Percentiles rank a stretch among this genome's conserved stretches.
Conservation (phyloP, 2,888 invertebrate genomes). For the Pherbina coryleti region DNA sequence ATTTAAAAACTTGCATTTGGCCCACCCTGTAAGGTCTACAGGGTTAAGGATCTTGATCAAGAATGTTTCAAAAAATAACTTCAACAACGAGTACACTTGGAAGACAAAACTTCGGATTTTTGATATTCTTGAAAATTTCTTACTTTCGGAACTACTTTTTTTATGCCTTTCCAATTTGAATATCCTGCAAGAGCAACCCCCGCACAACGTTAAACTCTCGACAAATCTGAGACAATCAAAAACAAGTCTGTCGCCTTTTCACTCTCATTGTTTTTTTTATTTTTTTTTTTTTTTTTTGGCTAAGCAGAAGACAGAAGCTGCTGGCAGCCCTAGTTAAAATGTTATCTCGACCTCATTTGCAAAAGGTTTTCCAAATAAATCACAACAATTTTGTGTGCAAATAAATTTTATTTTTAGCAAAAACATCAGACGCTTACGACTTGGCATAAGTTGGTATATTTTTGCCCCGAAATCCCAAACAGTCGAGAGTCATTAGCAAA, state of each 20-base stretch:
- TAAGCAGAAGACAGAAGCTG: conserved; percentile 28
- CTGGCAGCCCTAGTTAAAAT: conserved; percentile 49
- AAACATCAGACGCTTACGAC: not conserved
- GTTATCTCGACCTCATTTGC: conserved; percentile 42
- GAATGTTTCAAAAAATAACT: too few relatives aligned
- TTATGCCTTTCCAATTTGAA: too few relatives aligned
- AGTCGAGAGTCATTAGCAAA: conserved; percentile 63
- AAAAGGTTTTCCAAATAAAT: conserved; percentile 39
- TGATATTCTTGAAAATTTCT: too few relatives aligned
- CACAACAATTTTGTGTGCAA: conserved; percentile 35
- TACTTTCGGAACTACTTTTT: too few relatives aligned
- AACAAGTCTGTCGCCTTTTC: not conserved
- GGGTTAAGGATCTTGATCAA: too few relatives aligned
- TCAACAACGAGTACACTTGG: too few relatives aligned
- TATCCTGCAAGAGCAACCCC: too few relatives aligned
- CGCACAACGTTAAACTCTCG: too few relatives aligned
- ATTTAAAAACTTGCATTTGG: too few relatives aligned
- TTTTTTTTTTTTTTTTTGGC: not conserved
- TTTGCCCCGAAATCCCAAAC: conserved; percentile 49
- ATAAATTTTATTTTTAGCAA: conserved; percentile 16
- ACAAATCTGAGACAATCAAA: too few relatives aligned
- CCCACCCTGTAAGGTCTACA: too few relatives aligned
- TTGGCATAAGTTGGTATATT: not conserved
- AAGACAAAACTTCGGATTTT: too few relatives aligned
- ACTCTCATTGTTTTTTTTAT: conserved; percentile 1